Percentiles rank a stretch among this genome's conserved stretches.
phyloP scores from a whole-genome alignment of 2,888 invertebrate species.

The Drosophila cyrtoloma region DNA sequence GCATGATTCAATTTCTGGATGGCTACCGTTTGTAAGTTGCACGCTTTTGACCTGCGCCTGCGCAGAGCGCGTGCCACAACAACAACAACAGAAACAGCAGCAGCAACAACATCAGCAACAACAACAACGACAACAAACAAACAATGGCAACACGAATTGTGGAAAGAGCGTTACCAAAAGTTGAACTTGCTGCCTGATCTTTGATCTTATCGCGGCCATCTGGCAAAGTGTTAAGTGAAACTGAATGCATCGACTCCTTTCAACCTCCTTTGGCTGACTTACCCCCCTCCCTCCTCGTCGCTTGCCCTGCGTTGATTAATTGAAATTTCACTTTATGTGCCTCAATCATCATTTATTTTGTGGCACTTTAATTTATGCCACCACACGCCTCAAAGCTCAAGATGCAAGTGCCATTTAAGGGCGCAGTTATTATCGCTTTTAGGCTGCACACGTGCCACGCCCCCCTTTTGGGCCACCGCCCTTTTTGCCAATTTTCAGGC shows the following conservation, averaged over 20 bases:
- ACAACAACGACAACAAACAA: constrained; percentile 26
- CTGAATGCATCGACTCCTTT: constrained; percentile 5
- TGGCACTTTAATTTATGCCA: constrained; percentile 55
- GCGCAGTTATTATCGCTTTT: constrained; percentile 59
- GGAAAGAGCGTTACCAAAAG: constrained; percentile 34
- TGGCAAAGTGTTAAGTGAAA: constrained; percentile 67
- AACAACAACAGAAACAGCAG: constrained; percentile 20
- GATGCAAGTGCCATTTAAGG: constrained; percentile 74
- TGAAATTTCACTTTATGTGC: constrained; percentile 65
- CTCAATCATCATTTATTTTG: constrained; percentile 49
- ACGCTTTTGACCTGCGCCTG: constrained; percentile 74
- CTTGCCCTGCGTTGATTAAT: constrained; percentile 53
- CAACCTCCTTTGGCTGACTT: neutral
- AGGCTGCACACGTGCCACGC: constrained; percentile 56
- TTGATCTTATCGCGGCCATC: constrained; percentile 67
- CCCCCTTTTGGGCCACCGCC: constrained; percentile 33
- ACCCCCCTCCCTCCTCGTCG: neutral
- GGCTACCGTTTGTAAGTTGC: constrained; percentile 72
- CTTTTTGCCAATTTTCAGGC: constrained; percentile 12
- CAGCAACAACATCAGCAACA: constrained; percentile 6
- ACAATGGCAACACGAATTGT: constrained; percentile 71
- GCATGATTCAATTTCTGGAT: constrained; percentile 38
- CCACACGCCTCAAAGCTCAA: constrained; percentile 54
- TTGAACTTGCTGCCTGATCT: constrained; percentile 73
- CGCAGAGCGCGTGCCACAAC: constrained; percentile 66